These are phyloP conservation scores for Prinia subflava DNA, from an alignment of 2,113 vertebrate genomes.

Conservation along the genomic window DNA sequence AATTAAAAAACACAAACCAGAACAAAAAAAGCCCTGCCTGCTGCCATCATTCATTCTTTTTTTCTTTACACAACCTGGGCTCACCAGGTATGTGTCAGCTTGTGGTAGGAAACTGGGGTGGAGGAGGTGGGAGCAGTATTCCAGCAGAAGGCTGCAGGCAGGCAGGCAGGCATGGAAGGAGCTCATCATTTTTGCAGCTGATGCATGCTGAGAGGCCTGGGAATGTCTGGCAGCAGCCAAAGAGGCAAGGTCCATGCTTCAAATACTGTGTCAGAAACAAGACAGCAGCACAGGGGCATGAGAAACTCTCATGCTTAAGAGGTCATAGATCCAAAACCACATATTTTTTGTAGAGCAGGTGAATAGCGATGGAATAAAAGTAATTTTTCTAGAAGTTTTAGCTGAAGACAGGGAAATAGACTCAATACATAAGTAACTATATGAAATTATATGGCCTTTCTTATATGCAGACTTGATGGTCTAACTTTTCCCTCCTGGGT, in stretches of 20 bases:
- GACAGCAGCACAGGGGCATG: background rate
- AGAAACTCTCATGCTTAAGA: background rate
- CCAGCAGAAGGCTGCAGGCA: background rate
- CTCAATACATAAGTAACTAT: background rate
- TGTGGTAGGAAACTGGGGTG: rapidly evolving
- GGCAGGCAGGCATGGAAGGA: background rate
- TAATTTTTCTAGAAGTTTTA: background rate
- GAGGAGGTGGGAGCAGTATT: background rate
- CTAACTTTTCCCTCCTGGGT: background rate
- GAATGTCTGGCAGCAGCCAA: background rate
- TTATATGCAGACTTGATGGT: background rate
- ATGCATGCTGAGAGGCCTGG: background rate
- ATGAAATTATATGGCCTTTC: background rate
- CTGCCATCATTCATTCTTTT: background rate
- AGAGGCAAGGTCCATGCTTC: background rate
- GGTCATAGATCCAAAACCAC: background rate
- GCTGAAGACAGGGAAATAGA: background rate
- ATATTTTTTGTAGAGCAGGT: background rate
- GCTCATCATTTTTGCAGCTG: background rate
- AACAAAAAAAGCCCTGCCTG: background rate
- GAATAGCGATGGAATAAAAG: background rate
- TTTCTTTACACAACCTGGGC: background rate
- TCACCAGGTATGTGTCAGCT: rapidly evolving
- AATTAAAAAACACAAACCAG: background rate
- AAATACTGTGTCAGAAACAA: background rate